phyloP scores from a whole-genome alignment of 2,113 vertebrate species.

The Carassius carassius region DNA sequence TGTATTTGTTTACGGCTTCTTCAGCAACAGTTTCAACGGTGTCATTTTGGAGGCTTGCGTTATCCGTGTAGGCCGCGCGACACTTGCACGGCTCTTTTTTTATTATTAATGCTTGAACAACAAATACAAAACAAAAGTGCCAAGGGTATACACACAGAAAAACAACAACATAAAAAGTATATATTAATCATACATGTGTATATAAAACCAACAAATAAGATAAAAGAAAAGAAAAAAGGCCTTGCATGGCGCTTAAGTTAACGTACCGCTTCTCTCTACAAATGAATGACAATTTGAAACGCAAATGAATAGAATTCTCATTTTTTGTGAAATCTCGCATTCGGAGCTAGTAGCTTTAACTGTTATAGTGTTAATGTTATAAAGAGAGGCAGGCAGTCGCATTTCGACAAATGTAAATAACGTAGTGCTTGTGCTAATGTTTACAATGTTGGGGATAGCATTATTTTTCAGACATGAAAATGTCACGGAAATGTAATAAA shows the following conservation, averaged over 20 bases:
- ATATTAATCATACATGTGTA: too few species aligned
- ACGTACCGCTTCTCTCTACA: neutral
- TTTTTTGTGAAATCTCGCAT: neutral
- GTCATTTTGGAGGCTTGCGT: neutral
- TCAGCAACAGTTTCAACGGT: neutral
- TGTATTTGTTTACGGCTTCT: neutral
- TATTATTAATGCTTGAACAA: too few species aligned
- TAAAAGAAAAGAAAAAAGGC: too few species aligned
- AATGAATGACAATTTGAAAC: neutral
- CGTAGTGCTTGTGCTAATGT: neutral
- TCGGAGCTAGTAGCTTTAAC: neutral
- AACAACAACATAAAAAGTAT: too few species aligned
- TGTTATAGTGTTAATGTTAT: neutral
- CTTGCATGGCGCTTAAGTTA: too few species aligned
- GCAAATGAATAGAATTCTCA: rapidly evolving
- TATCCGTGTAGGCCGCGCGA: constrained; percentile 14
- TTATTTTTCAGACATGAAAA: neutral
- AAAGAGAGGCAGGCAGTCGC: neutral
- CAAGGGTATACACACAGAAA: too few species aligned
- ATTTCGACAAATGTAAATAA: neutral
- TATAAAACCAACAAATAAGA: too few species aligned
- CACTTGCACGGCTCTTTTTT: neutral
- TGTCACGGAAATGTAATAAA: neutral
- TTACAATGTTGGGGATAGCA: neutral
- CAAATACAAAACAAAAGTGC: too few species aligned